phyloP scores from a whole-genome alignment of 1,140 invertebrate species.

The Dryas iulia region DNA sequence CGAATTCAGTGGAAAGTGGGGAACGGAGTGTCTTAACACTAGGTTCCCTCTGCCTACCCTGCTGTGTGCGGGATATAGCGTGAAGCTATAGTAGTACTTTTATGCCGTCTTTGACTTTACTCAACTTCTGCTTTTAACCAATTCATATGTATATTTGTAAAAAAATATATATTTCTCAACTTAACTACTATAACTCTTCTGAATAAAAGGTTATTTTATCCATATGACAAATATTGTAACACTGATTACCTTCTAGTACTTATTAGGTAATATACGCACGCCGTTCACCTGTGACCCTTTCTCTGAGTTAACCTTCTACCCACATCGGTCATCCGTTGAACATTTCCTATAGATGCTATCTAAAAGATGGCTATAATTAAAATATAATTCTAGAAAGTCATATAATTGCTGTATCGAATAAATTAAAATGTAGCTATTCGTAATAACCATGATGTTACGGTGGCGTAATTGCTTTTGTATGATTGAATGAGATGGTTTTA shows the following conservation, averaged over 20 bases:
- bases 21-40: too few species aligned
- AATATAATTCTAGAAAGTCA: conserved; percentile 8
- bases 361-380: conserved; percentile 3
- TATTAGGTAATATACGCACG: not conserved
- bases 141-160: too few species aligned
- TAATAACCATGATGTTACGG: not conserved
- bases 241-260: not conserved
- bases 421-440: conserved; percentile 1
- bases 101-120: too few species aligned
- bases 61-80: too few species aligned
- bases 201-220: not conserved
- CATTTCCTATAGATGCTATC: not conserved
- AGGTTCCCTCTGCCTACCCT: too few species aligned
- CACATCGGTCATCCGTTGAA: not conserved
- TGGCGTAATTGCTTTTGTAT: not conserved
- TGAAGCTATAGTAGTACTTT: too few species aligned
- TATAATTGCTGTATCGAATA: conserved; percentile 13
- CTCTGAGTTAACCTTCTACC: not conserved
- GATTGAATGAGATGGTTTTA: not conserved
- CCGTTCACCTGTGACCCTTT: not conserved
- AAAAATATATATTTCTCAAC: too few species aligned
- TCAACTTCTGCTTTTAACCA: too few species aligned
- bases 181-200: too few species aligned
- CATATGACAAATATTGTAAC: not conserved
- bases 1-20: too few species aligned